Base-by-base conservation (phyloP, 2,888 invertebrate species). In the Brachyptera risi region DNA sequence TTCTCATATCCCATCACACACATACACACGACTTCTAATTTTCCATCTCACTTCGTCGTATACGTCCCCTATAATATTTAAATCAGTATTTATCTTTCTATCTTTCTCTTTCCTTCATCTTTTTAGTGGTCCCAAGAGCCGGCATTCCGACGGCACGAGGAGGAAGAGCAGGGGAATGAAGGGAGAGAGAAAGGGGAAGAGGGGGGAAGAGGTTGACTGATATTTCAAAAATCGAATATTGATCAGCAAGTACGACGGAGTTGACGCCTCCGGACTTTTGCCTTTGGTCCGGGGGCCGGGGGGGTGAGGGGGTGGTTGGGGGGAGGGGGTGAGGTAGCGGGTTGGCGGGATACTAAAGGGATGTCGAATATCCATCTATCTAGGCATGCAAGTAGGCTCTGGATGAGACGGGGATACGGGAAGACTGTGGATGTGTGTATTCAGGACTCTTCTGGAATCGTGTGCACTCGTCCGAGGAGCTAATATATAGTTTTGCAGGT, bases 221-320 rank as follows among this genome's bases (percentile, higher is more conserved):
- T 64, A 64, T 64, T 64, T 64, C 64, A 64, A 64, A 64, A 64
- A 64, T 64, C 64, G 64, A 64, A 64, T 64, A 64, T 64, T 64
- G 64, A 64, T 64, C 64, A 64, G 64, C 44, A 61, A 56, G 59
- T 56, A 51, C n/a, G n/a, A n/a, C n/a, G n/a, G 61, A 59, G 61
- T 61, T 64, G 64, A 64, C 64, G 64, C 64, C 64, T 61, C 61
- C 58, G 62, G 62, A 60, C 62, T 59, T 44, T 21, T 11, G 23
- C 24, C 63, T 57, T 42, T 58, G 60, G 54, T 37, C 54, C 23
- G 21, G 57, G 47, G 50, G 42, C 54, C 31, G 47, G 57, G 27
- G 3, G 59, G 27, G 56, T 23, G 56, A 37, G 58, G 19, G 26
- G 27, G 58, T 17, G 58, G 56, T 37, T 40, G 59, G 37, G 35